A percentile compares a stretch with the other conserved stretches of the same genome.
phyloP scores from a whole-genome alignment of 1,140 invertebrate species.

The Drosophila sproati region DNA sequence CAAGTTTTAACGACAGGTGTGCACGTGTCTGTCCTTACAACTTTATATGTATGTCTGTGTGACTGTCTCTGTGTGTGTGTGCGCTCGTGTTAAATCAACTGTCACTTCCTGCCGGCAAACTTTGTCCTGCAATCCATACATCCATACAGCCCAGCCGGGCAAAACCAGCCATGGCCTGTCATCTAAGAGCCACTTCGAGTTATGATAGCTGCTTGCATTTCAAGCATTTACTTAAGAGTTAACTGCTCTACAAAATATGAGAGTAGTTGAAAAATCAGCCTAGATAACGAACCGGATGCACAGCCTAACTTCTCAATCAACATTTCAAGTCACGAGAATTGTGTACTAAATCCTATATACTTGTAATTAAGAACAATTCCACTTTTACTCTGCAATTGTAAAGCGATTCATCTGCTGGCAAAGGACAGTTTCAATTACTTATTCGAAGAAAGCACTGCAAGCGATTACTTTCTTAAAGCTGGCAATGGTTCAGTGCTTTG shows the following conservation, averaged over 20 bases:
- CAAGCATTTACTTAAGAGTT: constrained; percentile 72
- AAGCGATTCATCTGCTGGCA: too few relatives aligned
- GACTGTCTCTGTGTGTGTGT: constrained; percentile 3
- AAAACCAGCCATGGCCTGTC: constrained; percentile 17
- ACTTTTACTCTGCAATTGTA: too few relatives aligned
- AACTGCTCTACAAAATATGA: constrained; percentile 46
- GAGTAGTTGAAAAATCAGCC: constrained; percentile 22
- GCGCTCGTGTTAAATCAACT: constrained; percentile 77
- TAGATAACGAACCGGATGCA: constrained; percentile 11
- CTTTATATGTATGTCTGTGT: constrained; percentile 15
- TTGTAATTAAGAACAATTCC: too few relatives aligned
- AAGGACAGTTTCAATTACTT: too few relatives aligned
- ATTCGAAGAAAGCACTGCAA: too few relatives aligned
- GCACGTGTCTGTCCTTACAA: constrained; percentile 49
- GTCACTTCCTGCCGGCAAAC: constrained; percentile 78
- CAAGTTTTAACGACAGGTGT: constrained; percentile 81
- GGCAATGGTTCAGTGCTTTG: neutral
- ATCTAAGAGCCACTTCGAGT: constrained; percentile 49
- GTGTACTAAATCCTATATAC: too few relatives aligned
- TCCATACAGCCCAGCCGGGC: neutral
- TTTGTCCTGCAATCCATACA: constrained; percentile 58
- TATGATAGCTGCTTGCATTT: constrained; percentile 75
- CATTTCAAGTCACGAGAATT: neutral
- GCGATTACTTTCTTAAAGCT: neutral
- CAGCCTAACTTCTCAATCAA: neutral